Percentiles rank a stretch among this genome's conserved stretches.
Evolutionary conservation across 2,113 vertebrate species (phyloP).

Genomic region (Polypterus bichir): DNA sequence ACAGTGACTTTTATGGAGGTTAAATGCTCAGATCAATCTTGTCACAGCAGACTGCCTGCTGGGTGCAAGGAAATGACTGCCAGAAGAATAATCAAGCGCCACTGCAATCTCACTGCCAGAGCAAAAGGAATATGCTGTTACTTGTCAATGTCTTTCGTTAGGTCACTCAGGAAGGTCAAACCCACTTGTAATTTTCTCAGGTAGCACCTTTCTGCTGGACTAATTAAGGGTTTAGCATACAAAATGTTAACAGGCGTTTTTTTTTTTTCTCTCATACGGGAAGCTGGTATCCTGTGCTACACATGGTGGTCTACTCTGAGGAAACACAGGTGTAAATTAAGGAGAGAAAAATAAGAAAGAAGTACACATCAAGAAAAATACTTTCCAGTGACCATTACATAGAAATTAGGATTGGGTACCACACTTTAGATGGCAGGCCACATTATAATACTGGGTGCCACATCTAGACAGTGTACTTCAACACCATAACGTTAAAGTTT

Average conservation of each 20-base stretch:
- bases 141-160: slow-evolving; percentile 19
- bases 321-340: background rate
- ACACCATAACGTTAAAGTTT: too few relatives aligned
- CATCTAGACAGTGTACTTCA: too few relatives aligned
- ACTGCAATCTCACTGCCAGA: slow-evolving; percentile 35
- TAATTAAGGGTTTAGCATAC: too few relatives aligned
- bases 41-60: slow-evolving; percentile 37
- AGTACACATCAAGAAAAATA: too few relatives aligned
- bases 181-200: background rate
- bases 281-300: background rate
- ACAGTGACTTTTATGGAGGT: slow-evolving; percentile 40
- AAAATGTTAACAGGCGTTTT: too few relatives aligned
- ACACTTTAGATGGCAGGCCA: too few relatives aligned
- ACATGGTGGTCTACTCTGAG: background rate
- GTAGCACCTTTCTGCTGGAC: background rate
- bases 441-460: too few relatives aligned
- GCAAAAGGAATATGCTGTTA: slow-evolving; percentile 24
- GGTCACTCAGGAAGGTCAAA: slow-evolving; percentile 20
- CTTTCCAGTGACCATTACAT: too few relatives aligned
- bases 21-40: slow-evolving; percentile 59
- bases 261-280: background rate
- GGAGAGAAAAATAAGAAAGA: background rate
- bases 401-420: too few relatives aligned
- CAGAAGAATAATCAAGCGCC: slow-evolving; percentile 43
- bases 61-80: slow-evolving; percentile 39